phyloP scores from a whole-genome alignment of 2,797 vertebrate genomes.

The Danio kyathit region DNA sequence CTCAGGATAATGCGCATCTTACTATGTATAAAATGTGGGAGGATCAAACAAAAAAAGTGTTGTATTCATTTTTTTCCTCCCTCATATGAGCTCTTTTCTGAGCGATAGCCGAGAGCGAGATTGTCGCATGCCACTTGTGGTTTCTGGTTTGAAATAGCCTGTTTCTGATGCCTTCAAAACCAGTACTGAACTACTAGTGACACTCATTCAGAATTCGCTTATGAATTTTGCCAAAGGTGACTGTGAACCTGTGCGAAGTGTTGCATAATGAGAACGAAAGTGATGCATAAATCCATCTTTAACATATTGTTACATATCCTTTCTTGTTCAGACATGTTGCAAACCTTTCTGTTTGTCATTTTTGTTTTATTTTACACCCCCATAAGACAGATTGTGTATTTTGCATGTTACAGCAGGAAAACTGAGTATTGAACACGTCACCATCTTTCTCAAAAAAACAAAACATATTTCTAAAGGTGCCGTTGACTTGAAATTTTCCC shows the following conservation, averaged over 20 bases:
- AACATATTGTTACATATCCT: neutral
- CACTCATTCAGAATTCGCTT: slow-evolving; percentile 5
- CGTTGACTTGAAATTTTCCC: no score
- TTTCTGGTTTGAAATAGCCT: slow-evolving; percentile 14
- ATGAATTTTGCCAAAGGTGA: neutral
- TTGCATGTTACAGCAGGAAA: no score
- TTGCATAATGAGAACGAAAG: neutral
- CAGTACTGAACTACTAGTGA: slow-evolving; percentile 5
- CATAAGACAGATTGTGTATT: neutral
- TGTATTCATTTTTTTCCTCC: neutral
- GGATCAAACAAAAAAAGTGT: neutral
- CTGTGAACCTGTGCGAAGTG: neutral
- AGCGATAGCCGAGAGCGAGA: slow-evolving; percentile 4
- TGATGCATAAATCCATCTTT: slow-evolving; percentile 20
- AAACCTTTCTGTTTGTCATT: neutral
- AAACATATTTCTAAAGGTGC: no score
- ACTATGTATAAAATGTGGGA: neutral
- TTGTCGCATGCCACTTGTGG: slow-evolving; percentile 25
- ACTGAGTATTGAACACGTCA: no score
- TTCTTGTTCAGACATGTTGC: neutral
- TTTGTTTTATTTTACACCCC: neutral
- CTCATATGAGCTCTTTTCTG: neutral
- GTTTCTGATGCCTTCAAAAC: neutral
- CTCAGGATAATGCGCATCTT: slow-evolving; percentile 22
- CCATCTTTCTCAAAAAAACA: no score